Conservation (phyloP, 2,797 vertebrate species). For the Esox masquinongy region DNA sequence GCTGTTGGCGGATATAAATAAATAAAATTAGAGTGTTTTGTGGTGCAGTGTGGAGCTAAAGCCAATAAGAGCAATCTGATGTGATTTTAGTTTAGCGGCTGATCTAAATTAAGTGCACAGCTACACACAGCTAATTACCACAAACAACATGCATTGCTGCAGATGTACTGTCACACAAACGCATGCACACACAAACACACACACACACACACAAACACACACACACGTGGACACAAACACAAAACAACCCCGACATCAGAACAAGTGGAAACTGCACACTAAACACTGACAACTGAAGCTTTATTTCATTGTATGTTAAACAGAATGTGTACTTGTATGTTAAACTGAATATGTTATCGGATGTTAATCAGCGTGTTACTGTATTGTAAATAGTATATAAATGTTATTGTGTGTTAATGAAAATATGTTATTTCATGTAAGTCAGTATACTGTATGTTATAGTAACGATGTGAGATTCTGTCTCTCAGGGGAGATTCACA, state of each 20-base stretch:
- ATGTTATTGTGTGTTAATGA: too few species aligned
- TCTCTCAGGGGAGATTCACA: not conserved
- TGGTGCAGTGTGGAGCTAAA: constrained; percentile 32
- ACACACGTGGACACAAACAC: not conserved
- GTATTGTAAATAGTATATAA: too few species aligned
- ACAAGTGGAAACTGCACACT: not conserved
- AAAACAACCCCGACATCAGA: not conserved
- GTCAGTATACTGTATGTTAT: not conserved
- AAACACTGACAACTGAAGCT: not conserved
- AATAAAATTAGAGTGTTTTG: constrained; percentile 12
- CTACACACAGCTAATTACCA: not conserved
- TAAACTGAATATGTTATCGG: too few species aligned
- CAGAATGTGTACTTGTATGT: not conserved
- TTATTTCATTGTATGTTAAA: too few species aligned
- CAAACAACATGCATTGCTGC: not conserved
- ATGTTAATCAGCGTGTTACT: too few species aligned
- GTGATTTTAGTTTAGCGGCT: constrained; percentile 22
- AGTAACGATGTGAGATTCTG: not conserved
- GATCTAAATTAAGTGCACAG: not conserved
- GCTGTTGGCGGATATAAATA: not conserved
- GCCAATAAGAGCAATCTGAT: constrained; percentile 11
- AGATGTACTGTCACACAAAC: not conserved
- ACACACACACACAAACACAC: constrained; percentile 9
- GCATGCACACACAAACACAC: not conserved
- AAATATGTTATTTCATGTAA: too few species aligned